These are phyloP conservation scores for Clarias laeviceps DNA, from an alignment of 2,797 vertebrate genomes.

Conservation along the genomic window DNA sequence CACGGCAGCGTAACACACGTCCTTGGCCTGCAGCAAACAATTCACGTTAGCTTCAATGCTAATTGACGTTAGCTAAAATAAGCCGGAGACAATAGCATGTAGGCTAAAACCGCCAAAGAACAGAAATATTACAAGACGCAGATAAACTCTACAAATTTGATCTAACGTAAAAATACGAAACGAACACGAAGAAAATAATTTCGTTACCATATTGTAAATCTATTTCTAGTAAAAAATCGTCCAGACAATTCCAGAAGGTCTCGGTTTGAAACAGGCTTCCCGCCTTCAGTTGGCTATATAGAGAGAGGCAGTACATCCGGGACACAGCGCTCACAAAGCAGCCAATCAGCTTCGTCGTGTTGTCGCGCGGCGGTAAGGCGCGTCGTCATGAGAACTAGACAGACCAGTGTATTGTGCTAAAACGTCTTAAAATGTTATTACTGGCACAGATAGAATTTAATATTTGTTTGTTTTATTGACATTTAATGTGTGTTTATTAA, in stretches of 20 bases:
- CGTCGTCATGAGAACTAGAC: background rate
- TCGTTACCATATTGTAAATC: constrained; percentile 35
- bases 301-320: constrained; percentile 66
- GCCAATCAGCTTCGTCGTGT: constrained; percentile 58
- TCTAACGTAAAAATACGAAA: background rate
- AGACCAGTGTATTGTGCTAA: background rate
- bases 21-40: constrained; percentile 10
- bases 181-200: background rate
- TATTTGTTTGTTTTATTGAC: background rate
- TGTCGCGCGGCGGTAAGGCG: background rate
- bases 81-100: constrained; percentile 26
- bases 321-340: constrained; percentile 31
- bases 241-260: background rate
- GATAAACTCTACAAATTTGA: fast-evolving
- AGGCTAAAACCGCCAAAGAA: background rate
- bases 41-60: constrained; percentile 22
- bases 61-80: background rate
- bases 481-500: background rate
- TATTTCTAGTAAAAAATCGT: background rate
- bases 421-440: background rate
- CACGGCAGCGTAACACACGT: background rate
- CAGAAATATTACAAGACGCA: background rate
- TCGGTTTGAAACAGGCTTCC: constrained; percentile 63
- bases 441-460: too few relatives aligned
- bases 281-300: constrained; percentile 57